These are phyloP conservation scores for Chanos chanos DNA, from an alignment of 2,797 vertebrate genomes.

Conservation along the genomic window DNA sequence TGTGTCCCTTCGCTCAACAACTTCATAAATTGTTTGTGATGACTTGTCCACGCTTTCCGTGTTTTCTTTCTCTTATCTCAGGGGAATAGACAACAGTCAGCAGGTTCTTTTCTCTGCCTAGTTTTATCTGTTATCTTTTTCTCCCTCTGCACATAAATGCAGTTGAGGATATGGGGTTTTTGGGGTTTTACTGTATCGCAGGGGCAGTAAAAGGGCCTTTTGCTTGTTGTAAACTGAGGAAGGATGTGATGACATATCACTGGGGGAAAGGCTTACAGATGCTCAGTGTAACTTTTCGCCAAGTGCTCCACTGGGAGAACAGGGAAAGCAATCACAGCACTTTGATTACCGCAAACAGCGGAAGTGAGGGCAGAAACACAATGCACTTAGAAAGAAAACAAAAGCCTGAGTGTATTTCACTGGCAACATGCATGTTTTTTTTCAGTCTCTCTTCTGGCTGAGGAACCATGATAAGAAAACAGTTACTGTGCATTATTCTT, in stretches of 20 bases:
- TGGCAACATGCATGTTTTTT: too few relatives aligned
- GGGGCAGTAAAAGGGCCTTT: too few relatives aligned
- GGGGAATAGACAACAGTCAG: not conserved
- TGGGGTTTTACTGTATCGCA: too few relatives aligned
- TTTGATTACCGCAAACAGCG: slow-evolving; percentile 17
- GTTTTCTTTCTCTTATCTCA: not conserved
- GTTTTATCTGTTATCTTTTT: not conserved
- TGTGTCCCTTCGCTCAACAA: too few relatives aligned
- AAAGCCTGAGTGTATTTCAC: not conserved
- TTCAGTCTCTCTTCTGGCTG: slow-evolving; percentile 9
- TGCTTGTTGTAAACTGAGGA: too few relatives aligned
- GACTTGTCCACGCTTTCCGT: too few relatives aligned
- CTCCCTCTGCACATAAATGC: too few relatives aligned
- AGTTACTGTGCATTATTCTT: slow-evolving; percentile 8
- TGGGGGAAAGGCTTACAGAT: slow-evolving; percentile 24
- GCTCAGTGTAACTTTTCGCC: slow-evolving; percentile 4
- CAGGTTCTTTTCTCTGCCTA: not conserved
- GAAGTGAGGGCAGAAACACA: slow-evolving; percentile 17
- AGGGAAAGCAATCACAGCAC: not conserved
- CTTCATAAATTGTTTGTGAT: too few relatives aligned
- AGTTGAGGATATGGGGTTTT: too few relatives aligned
- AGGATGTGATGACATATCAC: slow-evolving; percentile 11
- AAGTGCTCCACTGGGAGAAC: slow-evolving; percentile 13
- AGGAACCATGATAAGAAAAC: slow-evolving; percentile 14
- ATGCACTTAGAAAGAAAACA: not conserved